Evolutionary conservation across 2,888 invertebrate genomes (phyloP), one percentile per base, ranked within the genome.

Genomic region (Glaucopsyche alexis): DNA sequence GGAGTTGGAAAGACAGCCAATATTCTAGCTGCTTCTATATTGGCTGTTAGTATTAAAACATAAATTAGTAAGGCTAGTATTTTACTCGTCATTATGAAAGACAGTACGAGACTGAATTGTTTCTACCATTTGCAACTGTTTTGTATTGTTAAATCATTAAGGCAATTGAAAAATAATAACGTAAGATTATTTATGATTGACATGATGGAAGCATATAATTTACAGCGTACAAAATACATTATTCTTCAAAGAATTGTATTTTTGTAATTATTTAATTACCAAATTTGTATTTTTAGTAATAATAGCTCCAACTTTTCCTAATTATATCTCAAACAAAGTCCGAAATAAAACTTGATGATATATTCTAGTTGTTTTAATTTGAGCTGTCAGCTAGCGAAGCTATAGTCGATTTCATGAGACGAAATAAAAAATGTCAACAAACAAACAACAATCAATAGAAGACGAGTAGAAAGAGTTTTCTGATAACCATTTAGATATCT

Each of bases 1-100:
- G 88, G 83, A 1, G 80, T 78, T 2, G 88, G 81, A 38, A 85
- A 79, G 0, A 88, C 77, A 0, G 78, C 85, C 60, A 90, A 75
- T 71, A 90, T 90, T 74, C 80, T 82, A 6, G 84, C 83, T 14
- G 75, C 45, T 38, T 74, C 72, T 40, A n/a, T 74, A 47, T 40
- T 11, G 9, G 42, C 49, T n/a, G 45, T 13, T 5, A 72, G 16
- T n/a, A 50, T 40, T 55, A 71, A 73, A 16, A 72, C 40, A 55
- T 16, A 19, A 45, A 11, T 11, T 1, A 45, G 7, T 60, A 60
- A 5, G 29, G 29, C 19, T 42, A n/a, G 40, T 66, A 11, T n/a
- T 45, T 16, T 67, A 67, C 45, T 67, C 40, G 19, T 45, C 67
- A 11, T 67, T n/a, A 7, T 67, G 19, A 67, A 7, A 45, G 42